A percentile compares a stretch with the other conserved stretches of the same genome.
Evolutionary conservation across 37 sponge, comb jelly and placozoan species (phyloP).

Genomic region (Cliona cf. orientalis): DNA sequence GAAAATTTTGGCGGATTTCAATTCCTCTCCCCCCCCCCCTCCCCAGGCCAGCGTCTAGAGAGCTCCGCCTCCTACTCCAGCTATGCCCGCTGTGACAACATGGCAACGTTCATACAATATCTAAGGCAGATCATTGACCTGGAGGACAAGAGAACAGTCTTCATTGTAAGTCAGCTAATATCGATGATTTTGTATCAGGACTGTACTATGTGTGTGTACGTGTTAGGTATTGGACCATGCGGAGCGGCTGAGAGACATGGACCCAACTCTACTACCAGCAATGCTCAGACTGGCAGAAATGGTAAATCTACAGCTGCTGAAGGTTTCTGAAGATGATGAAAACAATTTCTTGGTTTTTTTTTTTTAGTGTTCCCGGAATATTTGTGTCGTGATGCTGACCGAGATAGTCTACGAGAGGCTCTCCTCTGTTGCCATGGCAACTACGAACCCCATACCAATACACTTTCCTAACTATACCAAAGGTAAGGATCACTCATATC

Average conservation of each 20-base stretch:
- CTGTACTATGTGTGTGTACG: neutral
- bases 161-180: conserved; percentile 24
- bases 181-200: neutral
- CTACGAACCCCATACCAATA: neutral
- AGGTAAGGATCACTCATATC: no score
- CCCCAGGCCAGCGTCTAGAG: no score
- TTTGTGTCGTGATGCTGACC: conserved; percentile 55
- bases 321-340: no score
- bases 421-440: no score
- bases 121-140: neutral
- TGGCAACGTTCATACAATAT: conserved; percentile 11
- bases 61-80: no score
- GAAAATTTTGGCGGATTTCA: no score
- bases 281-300: conserved; percentile 39
- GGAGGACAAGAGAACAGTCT: conserved; percentile 5
- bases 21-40: no score
- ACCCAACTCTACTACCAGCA: conserved; percentile 60
- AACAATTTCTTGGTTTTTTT: no score
- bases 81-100: conserved; percentile 26
- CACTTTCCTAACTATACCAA: conserved; percentile 66
- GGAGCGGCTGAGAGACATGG: conserved; percentile 43
- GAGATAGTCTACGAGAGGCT: conserved; percentile 42
- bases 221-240: conserved; percentile 65
- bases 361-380: conserved; percentile 5
- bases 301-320: conserved; percentile 10